Conservation (phyloP, 2,888 invertebrate genomes). For the Philaethria dido region DNA sequence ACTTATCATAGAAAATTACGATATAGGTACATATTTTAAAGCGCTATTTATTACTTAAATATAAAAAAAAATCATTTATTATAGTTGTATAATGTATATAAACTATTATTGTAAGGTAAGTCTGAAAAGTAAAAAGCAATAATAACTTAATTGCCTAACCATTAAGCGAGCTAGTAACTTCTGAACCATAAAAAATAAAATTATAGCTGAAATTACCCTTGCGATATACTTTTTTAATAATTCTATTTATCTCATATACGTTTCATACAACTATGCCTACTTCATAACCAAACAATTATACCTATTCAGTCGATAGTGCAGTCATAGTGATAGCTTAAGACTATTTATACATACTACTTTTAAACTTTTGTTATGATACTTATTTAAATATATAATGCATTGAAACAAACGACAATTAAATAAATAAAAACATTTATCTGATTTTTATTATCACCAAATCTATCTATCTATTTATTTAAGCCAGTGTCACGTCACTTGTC, state of each 20-base stretch:
- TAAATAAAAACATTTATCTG: conserved; percentile 60
- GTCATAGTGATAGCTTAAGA: conserved; percentile 77
- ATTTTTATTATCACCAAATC: conserved; percentile 41
- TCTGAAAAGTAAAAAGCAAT: conserved; percentile 22
- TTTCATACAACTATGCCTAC: conserved; percentile 55
- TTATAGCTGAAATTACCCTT: conserved; percentile 61
- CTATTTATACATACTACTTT: conserved; percentile 79
- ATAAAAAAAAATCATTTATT: conserved; percentile 2
- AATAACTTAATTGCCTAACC: conserved; percentile 29
- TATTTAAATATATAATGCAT: conserved; percentile 82
- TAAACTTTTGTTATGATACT: conserved; percentile 81
- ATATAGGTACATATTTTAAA: conserved; percentile 1
- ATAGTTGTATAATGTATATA: conserved; percentile 16
- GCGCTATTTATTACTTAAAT: conserved; percentile 1
- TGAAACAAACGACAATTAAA: conserved; percentile 82
- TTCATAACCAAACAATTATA: conserved; percentile 63
- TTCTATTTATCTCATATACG: conserved; percentile 50
- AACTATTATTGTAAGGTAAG: conserved; percentile 8
- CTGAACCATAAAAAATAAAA: conserved; percentile 50
- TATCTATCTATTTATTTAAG: not conserved
- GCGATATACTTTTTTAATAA: conserved; percentile 54
- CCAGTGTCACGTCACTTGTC: no score
- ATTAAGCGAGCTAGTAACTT: conserved; percentile 49
- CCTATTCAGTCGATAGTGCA: conserved; percentile 71
- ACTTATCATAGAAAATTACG: not conserved